phyloP scores from a whole-genome alignment of 2,888 invertebrate genomes.

The Trichogramma evanescens region DNA sequence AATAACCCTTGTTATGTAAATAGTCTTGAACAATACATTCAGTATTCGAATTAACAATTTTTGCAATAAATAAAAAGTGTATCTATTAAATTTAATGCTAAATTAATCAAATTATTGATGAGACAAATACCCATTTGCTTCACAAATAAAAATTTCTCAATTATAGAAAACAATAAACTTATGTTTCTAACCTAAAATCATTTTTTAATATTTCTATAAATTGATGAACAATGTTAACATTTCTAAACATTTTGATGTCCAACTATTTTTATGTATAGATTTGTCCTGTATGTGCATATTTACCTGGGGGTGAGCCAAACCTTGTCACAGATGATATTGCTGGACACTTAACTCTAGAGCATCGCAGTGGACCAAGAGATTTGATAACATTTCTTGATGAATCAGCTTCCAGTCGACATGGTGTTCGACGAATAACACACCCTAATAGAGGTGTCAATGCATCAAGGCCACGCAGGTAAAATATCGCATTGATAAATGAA shows the following conservation, averaged over 20 bases:
- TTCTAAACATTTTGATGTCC: not conserved
- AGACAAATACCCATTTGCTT: too few species aligned
- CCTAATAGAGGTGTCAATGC: conserved; percentile 65
- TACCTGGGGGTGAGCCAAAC: conserved; percentile 95
- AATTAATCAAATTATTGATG: too few species aligned
- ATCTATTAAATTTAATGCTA: too few species aligned
- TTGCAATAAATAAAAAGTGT: too few species aligned
- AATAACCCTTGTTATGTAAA: too few species aligned
- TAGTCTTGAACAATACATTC: too few species aligned
- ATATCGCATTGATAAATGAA: not conserved
- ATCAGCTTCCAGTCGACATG: conserved; percentile 71
- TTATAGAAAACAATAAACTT: not conserved
- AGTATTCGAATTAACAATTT: too few species aligned
- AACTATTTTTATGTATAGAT: conserved; percentile 56
- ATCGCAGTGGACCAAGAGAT: conserved; percentile 82
- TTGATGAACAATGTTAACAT: not conserved
- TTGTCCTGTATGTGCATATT: conserved; percentile 94
- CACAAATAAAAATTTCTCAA: too few species aligned
- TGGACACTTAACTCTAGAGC: conserved; percentile 90
- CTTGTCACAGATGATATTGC: conserved; percentile 97
- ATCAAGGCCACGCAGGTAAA: conserved; percentile 67
- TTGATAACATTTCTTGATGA: conserved; percentile 90
- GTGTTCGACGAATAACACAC: conserved; percentile 75
- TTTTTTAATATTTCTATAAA: not conserved
- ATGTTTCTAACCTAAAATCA: conserved; percentile 11